Evolutionary conservation across 1,140 invertebrate genomes (phyloP).

Genomic region (Tribolium madens): DNA sequence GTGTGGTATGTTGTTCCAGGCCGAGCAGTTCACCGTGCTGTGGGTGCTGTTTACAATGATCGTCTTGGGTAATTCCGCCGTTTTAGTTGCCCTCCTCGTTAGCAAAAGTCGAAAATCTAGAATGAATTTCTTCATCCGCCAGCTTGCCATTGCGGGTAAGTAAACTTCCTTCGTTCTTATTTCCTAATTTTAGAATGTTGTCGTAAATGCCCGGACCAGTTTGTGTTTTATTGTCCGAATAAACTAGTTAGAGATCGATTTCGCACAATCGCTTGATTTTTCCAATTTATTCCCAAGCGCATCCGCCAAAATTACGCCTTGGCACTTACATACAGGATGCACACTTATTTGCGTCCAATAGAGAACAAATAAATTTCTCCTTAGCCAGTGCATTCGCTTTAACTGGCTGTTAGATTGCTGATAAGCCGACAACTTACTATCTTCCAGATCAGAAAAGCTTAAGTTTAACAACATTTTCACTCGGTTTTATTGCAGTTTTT

Average conservation of each 20-base stretch:
- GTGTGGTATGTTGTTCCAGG: conserved; percentile 75
- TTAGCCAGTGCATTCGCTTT: conserved; percentile 13
- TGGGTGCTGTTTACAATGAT: conserved; percentile 91
- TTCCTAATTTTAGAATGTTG: conserved; percentile 36
- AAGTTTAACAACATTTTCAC: conserved; percentile 36
- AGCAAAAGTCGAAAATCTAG: conserved; percentile 90
- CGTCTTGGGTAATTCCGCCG: conserved; percentile 89
- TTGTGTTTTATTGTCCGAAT: conserved; percentile 3
- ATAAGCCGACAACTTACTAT: conserved; percentile 29
- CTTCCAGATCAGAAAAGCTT: conserved; percentile 25
- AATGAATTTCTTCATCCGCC: conserved; percentile 98
- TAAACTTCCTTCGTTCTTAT: conserved; percentile 38
- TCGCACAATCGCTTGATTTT: background rate
- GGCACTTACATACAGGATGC: background rate
- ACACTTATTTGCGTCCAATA: background rate
- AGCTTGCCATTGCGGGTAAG: conserved; percentile 91
- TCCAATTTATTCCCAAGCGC: background rate
- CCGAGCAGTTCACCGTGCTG: conserved; percentile 88
- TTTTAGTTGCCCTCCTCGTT: conserved; percentile 84
- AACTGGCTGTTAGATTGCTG: conserved; percentile 22
- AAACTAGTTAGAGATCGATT: conserved; percentile 28
- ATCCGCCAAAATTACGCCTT: conserved; percentile 27
- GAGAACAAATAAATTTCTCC: conserved; percentile 2
- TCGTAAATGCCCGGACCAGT: conserved; percentile 14
- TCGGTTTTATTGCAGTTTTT: conserved; percentile 22